Conservation (phyloP, 2,888 invertebrate species). For the Eupithecia inturbata region DNA sequence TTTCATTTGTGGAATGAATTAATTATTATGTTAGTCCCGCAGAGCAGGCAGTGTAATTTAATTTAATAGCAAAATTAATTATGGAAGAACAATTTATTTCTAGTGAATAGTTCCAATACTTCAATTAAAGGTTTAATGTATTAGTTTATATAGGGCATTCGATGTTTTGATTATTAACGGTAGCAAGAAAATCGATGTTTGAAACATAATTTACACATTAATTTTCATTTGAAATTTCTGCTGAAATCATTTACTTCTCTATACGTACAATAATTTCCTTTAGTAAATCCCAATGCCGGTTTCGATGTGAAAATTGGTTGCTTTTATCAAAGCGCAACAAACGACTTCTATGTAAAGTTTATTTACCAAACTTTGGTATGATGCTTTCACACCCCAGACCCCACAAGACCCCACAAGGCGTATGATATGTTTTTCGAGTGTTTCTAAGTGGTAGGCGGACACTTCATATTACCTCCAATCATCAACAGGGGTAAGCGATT, state of each 20-base stretch:
- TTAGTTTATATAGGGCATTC: not conserved
- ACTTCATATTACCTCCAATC: too few relatives aligned
- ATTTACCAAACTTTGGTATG: too few relatives aligned
- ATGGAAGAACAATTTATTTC: not conserved
- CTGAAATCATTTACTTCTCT: not conserved
- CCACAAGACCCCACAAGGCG: too few relatives aligned
- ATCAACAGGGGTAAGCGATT: too few relatives aligned
- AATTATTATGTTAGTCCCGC: not conserved
- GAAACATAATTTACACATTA: not conserved
- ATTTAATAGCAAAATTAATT: conserved; percentile 1
- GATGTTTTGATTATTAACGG: not conserved
- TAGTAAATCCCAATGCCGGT: not conserved
- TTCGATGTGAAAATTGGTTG: not conserved
- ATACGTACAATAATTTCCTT: not conserved
- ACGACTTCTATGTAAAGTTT: too few relatives aligned
- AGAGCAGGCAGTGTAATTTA: not conserved
- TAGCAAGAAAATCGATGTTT: not conserved
- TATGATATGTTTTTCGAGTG: too few relatives aligned
- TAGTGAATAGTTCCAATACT: not conserved
- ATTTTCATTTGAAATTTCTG: not conserved
- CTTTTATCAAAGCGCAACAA: too few relatives aligned
- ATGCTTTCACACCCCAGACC: too few relatives aligned
- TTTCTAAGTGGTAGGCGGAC: too few relatives aligned
- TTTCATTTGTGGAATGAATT: too few relatives aligned
- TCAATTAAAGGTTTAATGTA: not conserved